These are phyloP conservation scores for Craniophora ligustri DNA, from an alignment of 2,888 invertebrate species.

Conservation along the genomic window DNA sequence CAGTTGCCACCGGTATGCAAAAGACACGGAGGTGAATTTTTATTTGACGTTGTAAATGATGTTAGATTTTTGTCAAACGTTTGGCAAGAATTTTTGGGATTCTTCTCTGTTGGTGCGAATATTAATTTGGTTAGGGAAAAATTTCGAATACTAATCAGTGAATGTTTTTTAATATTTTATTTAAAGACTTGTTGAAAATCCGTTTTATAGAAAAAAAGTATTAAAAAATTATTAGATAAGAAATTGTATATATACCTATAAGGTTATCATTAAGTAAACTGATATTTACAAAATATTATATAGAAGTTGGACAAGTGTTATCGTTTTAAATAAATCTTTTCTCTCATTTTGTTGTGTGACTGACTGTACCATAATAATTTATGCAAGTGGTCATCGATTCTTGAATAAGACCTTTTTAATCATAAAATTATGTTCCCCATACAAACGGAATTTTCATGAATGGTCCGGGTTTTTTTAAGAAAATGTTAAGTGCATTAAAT, in stretches of 20 bases:
- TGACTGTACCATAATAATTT: conserved; percentile 78
- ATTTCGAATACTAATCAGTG: background rate
- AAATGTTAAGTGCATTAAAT: conserved; percentile 58
- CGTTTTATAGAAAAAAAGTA: too few species aligned
- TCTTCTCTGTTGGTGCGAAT: background rate
- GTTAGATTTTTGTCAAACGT: conserved; percentile 23
- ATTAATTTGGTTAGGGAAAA: background rate
- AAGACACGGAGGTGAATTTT: conserved; percentile 42
- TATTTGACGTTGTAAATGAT: conserved; percentile 23
- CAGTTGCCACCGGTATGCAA: conserved; percentile 54
- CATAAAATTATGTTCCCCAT: conserved; percentile 74
- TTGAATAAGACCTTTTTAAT: conserved; percentile 76
- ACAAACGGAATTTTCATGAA: conserved; percentile 51
- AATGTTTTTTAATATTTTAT: too few species aligned
- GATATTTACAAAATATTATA: too few species aligned
- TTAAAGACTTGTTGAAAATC: too few species aligned
- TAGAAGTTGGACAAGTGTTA: too few species aligned
- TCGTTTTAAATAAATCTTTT: too few species aligned
- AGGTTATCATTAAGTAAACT: too few species aligned
- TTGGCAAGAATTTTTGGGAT: conserved; percentile 12
- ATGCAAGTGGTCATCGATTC: conserved; percentile 85
- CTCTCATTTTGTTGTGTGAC: too few species aligned
- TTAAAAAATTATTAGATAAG: too few species aligned
- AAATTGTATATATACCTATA: too few species aligned
- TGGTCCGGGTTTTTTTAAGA: conserved; percentile 47